phyloP scores from a whole-genome alignment of 2,797 vertebrate genomes.

The Etheostoma perlongum region DNA sequence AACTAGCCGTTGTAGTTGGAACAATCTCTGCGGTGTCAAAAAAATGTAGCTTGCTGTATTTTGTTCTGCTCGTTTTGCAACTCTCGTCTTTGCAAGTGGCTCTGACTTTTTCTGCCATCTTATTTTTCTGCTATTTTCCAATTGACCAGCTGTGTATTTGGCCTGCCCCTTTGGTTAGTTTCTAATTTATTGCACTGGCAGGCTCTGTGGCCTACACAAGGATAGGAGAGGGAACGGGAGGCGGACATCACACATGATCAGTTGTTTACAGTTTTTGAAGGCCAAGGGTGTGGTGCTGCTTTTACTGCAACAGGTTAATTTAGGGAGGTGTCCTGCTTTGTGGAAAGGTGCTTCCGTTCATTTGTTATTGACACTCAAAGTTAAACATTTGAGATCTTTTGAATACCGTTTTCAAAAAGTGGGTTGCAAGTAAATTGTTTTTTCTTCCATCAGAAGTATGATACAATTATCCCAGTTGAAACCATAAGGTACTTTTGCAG shows the following conservation, averaged over 20 bases:
- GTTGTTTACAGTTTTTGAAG: constrained; percentile 72
- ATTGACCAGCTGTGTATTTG: constrained; percentile 59
- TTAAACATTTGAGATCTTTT: constrained; percentile 1
- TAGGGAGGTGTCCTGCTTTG: constrained; percentile 18
- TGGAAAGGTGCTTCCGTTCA: constrained; percentile 11
- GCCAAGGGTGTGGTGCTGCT: constrained; percentile 58
- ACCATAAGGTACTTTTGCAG: neutral
- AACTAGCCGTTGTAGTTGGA: neutral
- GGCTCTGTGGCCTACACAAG: constrained; percentile 51
- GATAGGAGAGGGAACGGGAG: constrained; percentile 45
- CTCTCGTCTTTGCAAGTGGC: constrained; percentile 44
- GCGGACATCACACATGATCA: constrained; percentile 68
- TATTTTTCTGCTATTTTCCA: constrained; percentile 38
- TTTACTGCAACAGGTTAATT: constrained; percentile 43
- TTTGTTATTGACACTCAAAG: constrained; percentile 1
- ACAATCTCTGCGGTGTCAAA: neutral
- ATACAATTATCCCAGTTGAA: no score
- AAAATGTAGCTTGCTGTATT: constrained; percentile 5
- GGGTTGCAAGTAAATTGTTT: neutral
- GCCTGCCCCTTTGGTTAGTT: constrained; percentile 55
- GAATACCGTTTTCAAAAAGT: neutral
- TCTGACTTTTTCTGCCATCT: constrained; percentile 34
- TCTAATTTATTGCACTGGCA: constrained; percentile 66
- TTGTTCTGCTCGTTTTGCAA: constrained; percentile 56
- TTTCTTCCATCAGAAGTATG: neutral